These are phyloP conservation scores for Eidolon dupreanum DNA, from an alignment of 2,797 vertebrate genomes.

Conservation along the genomic window DNA sequence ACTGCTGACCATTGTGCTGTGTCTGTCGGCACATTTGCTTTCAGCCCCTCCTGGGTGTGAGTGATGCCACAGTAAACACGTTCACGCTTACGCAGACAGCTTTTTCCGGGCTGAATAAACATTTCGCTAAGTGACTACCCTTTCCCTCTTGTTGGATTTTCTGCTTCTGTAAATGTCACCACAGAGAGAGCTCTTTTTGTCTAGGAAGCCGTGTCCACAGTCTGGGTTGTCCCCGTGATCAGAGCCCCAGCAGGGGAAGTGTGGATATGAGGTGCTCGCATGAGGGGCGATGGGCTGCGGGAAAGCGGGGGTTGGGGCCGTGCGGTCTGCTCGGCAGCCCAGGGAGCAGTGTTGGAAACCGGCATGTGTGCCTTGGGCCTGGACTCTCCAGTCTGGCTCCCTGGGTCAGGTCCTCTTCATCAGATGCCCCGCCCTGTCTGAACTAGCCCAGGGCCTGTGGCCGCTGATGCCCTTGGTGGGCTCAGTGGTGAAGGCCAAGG, in stretches of 20 bases:
- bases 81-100: fast-evolving
- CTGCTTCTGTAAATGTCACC: neutral
- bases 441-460: neutral
- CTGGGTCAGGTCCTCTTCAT: no score
- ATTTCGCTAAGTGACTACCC: no score
- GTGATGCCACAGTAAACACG: fast-evolving
- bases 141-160: neutral
- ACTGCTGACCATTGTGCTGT: fast-evolving
- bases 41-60: fast-evolving
- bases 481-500: neutral
- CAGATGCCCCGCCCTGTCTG: neutral
- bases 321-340: neutral
- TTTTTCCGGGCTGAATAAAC: no score
- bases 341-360: neutral
- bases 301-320: neutral
- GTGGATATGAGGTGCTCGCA: neutral
- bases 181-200: neutral
- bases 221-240: neutral
- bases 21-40: fast-evolving
- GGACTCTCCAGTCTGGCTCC: neutral
- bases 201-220: neutral
- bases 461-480: fast-evolving
- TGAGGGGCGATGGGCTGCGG: fast-evolving
- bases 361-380: neutral
- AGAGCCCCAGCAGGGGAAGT: fast-evolving